Percentiles rank a stretch among this genome's conserved stretches.
Conservation (phyloP, 2,888 invertebrate species). For the Mechanitis mazaeus region DNA sequence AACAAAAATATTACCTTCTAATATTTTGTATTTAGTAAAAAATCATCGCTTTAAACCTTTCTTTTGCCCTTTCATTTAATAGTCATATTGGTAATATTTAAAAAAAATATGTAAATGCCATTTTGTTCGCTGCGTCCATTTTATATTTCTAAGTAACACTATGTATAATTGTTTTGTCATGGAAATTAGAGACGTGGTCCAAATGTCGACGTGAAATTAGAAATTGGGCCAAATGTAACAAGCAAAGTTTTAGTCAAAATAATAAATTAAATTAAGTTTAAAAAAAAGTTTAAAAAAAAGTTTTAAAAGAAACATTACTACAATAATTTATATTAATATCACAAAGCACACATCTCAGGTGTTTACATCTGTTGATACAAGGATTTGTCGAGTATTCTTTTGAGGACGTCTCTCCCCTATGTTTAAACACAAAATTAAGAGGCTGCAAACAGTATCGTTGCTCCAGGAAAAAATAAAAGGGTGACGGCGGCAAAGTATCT, state of each 20-base stretch:
- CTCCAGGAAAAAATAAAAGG: slow-evolving; percentile 59
- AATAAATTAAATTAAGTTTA: neutral
- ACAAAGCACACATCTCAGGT: slow-evolving; percentile 19
- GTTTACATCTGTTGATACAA: slow-evolving; percentile 28
- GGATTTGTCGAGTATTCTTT: slow-evolving; percentile 64
- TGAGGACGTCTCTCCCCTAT: slow-evolving; percentile 62
- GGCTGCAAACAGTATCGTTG: slow-evolving; percentile 69
- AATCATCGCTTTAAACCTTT: too few species aligned
- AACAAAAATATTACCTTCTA: too few species aligned
- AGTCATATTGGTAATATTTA: too few species aligned
- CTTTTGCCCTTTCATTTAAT: too few species aligned
- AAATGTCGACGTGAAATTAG: too few species aligned
- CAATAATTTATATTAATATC: neutral
- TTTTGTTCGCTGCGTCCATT: too few species aligned
- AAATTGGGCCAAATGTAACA: too few species aligned
- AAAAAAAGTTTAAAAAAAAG: neutral
- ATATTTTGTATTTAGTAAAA: too few species aligned
- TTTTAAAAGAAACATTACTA: neutral
- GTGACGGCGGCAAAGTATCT: slow-evolving; percentile 66
- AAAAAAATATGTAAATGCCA: too few species aligned
- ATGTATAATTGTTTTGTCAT: too few species aligned
- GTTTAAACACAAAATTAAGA: slow-evolving; percentile 73
- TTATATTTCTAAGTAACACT: too few species aligned
- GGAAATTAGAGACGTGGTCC: too few species aligned
- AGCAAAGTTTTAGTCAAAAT: neutral